phyloP scores from a whole-genome alignment of 2,888 invertebrate species.

The Pseudoips prasinana region DNA sequence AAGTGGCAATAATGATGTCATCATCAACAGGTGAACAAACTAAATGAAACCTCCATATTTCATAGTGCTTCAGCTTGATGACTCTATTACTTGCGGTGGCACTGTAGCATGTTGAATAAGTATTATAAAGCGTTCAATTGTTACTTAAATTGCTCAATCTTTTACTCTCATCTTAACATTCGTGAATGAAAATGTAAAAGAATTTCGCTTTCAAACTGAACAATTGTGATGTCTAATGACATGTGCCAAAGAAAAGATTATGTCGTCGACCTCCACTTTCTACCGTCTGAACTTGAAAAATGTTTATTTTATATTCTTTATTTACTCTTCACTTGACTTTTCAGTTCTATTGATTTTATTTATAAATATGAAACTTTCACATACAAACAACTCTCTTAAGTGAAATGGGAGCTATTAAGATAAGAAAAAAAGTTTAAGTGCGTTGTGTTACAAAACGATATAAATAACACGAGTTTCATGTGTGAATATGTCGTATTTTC shows the following conservation, averaged over 20 bases:
- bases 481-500: conserved; percentile 2
- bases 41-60: conserved; percentile 17
- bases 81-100: conserved; percentile 14
- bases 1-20: neutral
- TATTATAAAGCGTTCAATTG: conserved; percentile 33
- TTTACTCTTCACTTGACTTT: conserved; percentile 34
- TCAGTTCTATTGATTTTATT: conserved; percentile 23
- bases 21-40: conserved; percentile 18
- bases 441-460: conserved; percentile 11
- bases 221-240: conserved; percentile 46
- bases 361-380: conserved; percentile 25
- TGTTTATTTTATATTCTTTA: conserved; percentile 38
- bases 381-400: conserved; percentile 1
- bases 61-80: conserved; percentile 7
- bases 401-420: conserved; percentile 16
- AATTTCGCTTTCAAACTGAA: conserved; percentile 51
- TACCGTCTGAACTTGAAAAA: conserved; percentile 46
- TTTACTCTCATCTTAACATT: conserved; percentile 36
- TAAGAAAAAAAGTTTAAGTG: conserved; percentile 10
- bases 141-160: conserved; percentile 40
- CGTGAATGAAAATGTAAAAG: conserved; percentile 41
- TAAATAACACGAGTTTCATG: conserved; percentile 1
- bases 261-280: conserved; percentile 55
- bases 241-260: conserved; percentile 55
- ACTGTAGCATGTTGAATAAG: conserved; percentile 26